These are phyloP conservation scores for Bombus fervidus DNA, from an alignment of 1,140 invertebrate genomes.

Conservation along the genomic window DNA sequence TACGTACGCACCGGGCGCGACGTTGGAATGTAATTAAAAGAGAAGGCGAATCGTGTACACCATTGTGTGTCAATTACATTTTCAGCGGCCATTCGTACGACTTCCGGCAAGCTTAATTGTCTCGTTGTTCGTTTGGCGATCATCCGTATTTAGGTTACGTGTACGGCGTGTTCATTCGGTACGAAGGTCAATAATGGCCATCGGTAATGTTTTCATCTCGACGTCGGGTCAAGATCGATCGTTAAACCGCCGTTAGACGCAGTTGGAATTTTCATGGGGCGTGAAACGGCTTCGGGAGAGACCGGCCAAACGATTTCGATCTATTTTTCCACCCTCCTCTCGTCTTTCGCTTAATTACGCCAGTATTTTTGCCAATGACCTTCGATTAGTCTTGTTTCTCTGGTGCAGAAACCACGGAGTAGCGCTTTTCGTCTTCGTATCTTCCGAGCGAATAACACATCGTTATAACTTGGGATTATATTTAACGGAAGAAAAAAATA, in stretches of 20 bases:
- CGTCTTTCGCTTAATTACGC: neutral
- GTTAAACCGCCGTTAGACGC: conserved; percentile 40
- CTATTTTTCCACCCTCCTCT: neutral
- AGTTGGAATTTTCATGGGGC: conserved; percentile 15
- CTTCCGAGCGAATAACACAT: too few relatives aligned
- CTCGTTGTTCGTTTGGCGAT: conserved; percentile 58
- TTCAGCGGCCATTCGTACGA: conserved; percentile 65
- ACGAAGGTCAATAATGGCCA: conserved; percentile 55
- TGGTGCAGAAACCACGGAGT: too few relatives aligned
- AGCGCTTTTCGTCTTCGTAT: neutral
- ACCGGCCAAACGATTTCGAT: neutral
- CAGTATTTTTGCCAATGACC: neutral
- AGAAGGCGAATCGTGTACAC: conserved; percentile 36
- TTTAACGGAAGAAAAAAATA: too few relatives aligned
- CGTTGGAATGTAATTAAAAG: conserved; percentile 56
- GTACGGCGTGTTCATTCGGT: conserved; percentile 52
- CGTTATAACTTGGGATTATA: too few relatives aligned
- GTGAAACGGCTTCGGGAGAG: too few relatives aligned
- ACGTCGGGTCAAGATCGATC: conserved; percentile 53
- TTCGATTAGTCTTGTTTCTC: neutral
- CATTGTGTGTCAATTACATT: conserved; percentile 67
- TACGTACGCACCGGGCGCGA: conserved; percentile 9
- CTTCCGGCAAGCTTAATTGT: conserved; percentile 67
- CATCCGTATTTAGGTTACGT: conserved; percentile 47
- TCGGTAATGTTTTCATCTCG: conserved; percentile 45